Base-by-base conservation (phyloP, 2,113 vertebrate species). In the Cephalophus harveyi region DNA sequence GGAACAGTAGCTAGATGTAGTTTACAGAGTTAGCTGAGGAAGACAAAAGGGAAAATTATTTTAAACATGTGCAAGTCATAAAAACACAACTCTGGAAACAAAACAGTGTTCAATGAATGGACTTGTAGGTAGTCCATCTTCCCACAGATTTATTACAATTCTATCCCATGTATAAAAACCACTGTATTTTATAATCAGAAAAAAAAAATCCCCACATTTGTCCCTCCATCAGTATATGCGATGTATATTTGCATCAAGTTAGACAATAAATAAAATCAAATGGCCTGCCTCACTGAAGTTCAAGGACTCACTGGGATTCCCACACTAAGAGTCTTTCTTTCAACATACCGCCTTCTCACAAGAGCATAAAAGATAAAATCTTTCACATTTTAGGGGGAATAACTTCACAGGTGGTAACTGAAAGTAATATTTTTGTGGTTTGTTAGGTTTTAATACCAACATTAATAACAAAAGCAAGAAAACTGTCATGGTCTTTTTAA, bases 401-500 rank as follows among this genome's bases (percentile, higher is more conserved):
- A 79, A 30, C 91, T 33, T 74, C 59, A 95, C 5, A 54, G 13
- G 84, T 19, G 16, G 28, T 87, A 91, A 92, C 1, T 90, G 21
- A 59, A 94, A 82, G 87, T 3, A 86, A 16, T 23, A 55, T 28
- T 55, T 91, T 62, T 23, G 4, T 48, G 17, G 6, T 57, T 33
- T 96, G 27, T 97, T 57, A 91, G 60, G 81, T 55, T 94, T 95
- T 74, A 93, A 81, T 50, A 62, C n/a, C 6, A 95, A 91, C 9
- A 95, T 55, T 15, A 88, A 86, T 46, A 95, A 78, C 40, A 90
- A 88, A 92, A 88, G 57, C 5, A 89, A 79, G 30, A 88, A 76
- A 79, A 55, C 0, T 52, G 40, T 88, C 60, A 92, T 33, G 13
- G 74, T 19, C 23, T 96, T 94, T 95, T 94, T 48, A 95, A 89